Base-by-base conservation (phyloP, 53 echinoderm and acorn worm species). In the Luidia sarsii region DNA sequence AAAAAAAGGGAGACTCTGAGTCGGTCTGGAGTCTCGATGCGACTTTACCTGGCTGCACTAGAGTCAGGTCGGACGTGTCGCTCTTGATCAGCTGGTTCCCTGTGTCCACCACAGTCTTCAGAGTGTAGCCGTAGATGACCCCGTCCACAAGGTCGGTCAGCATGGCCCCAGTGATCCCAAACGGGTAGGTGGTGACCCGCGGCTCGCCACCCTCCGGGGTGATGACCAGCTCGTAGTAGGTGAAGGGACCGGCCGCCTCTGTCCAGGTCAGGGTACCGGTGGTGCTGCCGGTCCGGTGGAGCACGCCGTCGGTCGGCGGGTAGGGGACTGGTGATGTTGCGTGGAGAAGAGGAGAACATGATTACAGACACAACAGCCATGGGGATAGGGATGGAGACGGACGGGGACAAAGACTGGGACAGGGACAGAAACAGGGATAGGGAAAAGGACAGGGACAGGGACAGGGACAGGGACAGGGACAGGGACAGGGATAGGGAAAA, bases 221-320 rank as follows among this genome's bases (percentile, higher is more conserved):
- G 18, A 77, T 77, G 19, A 48, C 24, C 33, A 77, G 3, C 48
- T 61, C 48, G 32, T 77, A 77, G 77, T 46, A 62, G 10, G 10
- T 23, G 7, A 77, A 57, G 43, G 77, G 77, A 19, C 6, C 43
- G 7, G 59, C 30, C 9, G 77, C 77, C 13, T 14, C 77, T 0
- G 43, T 43, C 77, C 77, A 77, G 3, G 62, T 46, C 30, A 77
- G 21, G 32, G 77, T 48, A 23, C 60, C 77, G 8, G 62, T 77
- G 59, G 62, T 33, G 4, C 3, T 0, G 25, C 77, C 61, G 7
- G 77, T 77, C 34, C 61, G 60, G 32, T 77, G 60, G 43, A 77
- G 28, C 10, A 77, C 27, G 48, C 43, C 48, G 10, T 77, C 43
- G 0, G 77, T 6, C 15, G 77, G 77, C 20, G 31, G 60, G 43